Base-by-base conservation (phyloP, 2,797 vertebrate genomes). In the Columba guinea region DNA sequence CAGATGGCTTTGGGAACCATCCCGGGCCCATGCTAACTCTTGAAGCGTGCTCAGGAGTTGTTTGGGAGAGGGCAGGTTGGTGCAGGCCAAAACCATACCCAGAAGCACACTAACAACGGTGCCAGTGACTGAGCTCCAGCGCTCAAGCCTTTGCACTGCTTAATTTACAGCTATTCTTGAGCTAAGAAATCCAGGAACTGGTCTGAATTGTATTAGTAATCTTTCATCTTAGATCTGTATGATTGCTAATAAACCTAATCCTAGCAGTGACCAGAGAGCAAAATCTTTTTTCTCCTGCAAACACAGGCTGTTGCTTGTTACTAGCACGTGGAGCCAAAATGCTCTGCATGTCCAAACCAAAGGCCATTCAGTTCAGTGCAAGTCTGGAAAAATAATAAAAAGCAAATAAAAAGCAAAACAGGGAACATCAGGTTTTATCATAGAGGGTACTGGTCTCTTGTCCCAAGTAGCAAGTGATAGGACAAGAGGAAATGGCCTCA, bases 121-220 rank as follows among this genome's bases (percentile, higher is more conserved):
- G 89, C 84, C 81, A 93, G 6, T 21, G 70, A 73, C 35, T 89
- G 74, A 87, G 59, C 22, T 69, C 70, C 55, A 44, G 34, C 8
- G 6, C 73, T 85, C 56, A 65, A 46, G 83, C 49, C 28, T 77
- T 60, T 67, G 56, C 68, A 58, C 60, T 68, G 53, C 37, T 58
- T 70, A 11, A 73, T 63, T 53, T 71, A 84, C 60, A 87, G 62
- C 49, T 77, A 70, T 21, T 67, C 34, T 58, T 60, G 26, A 90
- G 74, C 87, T 76, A 64, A 73, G 94, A 94, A 90, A 93, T 84
- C 59, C 95, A 96, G 94, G 83, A 96, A 93, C 80, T 64, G 41
- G n/a, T 55, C 63, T 82, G 80, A 84, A 94, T 60, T 60, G 13
- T 79, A 56, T 84, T 75, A 63, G 74, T 41, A 90, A 86, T 93